phyloP scores from a whole-genome alignment of 92 coral and sea anemone species.

The Porites lobata region DNA sequence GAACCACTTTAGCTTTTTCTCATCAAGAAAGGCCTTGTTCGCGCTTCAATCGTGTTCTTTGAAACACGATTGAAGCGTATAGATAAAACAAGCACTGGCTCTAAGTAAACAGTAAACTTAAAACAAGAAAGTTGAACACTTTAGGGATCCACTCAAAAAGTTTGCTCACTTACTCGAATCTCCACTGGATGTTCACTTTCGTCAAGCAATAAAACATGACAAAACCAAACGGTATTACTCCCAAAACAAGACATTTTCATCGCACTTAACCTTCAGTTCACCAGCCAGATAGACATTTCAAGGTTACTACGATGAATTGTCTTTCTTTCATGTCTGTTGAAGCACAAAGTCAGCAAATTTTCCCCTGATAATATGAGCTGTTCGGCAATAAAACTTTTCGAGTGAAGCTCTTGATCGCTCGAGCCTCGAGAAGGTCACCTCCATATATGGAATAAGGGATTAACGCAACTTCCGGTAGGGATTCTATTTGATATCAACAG shows the following conservation, averaged over 20 bases:
- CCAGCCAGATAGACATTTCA: background rate
- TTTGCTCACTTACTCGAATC: slow-evolving; percentile 77
- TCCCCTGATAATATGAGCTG: background rate
- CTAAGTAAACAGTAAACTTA: slow-evolving; percentile 28
- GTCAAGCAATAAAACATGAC: slow-evolving; percentile 84
- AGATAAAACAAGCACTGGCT: background rate
- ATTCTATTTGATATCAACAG: background rate
- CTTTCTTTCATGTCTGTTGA: slow-evolving; percentile 6
- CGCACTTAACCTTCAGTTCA: slow-evolving; percentile 39
- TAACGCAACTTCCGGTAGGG: slow-evolving; percentile 46
- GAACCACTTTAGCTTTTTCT: background rate
- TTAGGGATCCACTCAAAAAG: slow-evolving; percentile 37
- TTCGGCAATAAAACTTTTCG: slow-evolving; percentile 2
- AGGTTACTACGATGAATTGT: background rate
- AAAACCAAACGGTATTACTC: slow-evolving; percentile 74
- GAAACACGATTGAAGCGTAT: background rate
- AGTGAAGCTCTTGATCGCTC: slow-evolving; percentile 41
- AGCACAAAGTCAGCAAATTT: background rate
- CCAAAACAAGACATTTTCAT: slow-evolving; percentile 87
- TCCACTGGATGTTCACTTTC: slow-evolving; percentile 88
- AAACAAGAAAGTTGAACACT: slow-evolving; percentile 10
- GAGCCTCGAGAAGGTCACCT: slow-evolving; percentile 1
- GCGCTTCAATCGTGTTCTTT: background rate
- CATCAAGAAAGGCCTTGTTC: background rate
- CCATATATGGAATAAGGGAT: slow-evolving; percentile 53